Conservation (phyloP, 2,113 vertebrate species). For the Morphnarchus princeps region DNA sequence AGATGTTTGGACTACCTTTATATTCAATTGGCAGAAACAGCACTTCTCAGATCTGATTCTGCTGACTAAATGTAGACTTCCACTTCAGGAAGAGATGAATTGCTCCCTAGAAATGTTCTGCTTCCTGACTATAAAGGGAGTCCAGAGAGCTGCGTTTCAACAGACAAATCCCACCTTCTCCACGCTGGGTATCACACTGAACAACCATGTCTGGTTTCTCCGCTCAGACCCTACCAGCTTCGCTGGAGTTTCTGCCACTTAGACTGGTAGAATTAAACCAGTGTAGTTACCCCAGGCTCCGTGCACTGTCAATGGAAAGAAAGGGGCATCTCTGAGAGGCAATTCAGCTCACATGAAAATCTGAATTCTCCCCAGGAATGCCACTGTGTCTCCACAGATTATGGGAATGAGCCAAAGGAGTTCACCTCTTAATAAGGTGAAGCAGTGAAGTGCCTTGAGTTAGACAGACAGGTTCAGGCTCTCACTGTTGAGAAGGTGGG, state of each 20-base stretch:
- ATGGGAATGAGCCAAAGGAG: not conserved
- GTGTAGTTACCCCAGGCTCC: not conserved
- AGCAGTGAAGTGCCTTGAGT: not conserved
- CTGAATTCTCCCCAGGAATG: not conserved
- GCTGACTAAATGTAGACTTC: slow-evolving; percentile 20
- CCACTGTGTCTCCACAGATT: not conserved
- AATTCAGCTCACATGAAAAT: not conserved
- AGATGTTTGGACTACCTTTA: not conserved
- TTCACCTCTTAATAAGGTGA: not conserved
- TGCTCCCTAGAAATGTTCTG: slow-evolving; percentile 18
- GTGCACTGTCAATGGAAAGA: not conserved
- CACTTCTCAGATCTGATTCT: slow-evolving; percentile 20
- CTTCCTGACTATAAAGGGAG: not conserved
- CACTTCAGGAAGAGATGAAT: not conserved
- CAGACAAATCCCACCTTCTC: not conserved
- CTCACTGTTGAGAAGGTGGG: not conserved
- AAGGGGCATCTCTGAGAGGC: not conserved
- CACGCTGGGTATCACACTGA: not conserved
- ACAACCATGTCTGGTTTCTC: not conserved
- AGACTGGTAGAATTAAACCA: not conserved
- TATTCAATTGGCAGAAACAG: not conserved
- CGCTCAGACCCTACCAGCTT: not conserved
- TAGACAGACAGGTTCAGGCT: not conserved
- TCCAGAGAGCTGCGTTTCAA: not conserved
- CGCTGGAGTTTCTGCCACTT: not conserved